Conservation (phyloP, 2,888 invertebrate genomes). For the Drosophila fungiperda region DNA sequence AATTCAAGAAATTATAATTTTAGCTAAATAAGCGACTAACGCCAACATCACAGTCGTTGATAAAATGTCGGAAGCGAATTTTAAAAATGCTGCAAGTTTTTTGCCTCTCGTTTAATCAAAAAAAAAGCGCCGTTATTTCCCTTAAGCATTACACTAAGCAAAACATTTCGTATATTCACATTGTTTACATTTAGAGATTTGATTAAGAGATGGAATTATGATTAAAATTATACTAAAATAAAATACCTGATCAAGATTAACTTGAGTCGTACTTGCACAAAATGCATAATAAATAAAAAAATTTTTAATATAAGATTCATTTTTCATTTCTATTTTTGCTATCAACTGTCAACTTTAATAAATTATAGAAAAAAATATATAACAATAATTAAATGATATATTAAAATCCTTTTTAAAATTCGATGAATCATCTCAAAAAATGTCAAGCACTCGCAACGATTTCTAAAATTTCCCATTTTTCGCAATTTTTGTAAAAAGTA, state of each 20-base stretch:
- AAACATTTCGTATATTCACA: background rate
- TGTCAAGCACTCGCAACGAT: fast-evolving
- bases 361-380: background rate
- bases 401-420: background rate
- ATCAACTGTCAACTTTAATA: background rate
- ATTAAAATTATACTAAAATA: no score
- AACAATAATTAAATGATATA: background rate
- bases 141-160: background rate
- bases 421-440: background rate
- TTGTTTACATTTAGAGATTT: background rate
- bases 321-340: background rate
- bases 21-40: constrained; percentile 6
- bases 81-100: background rate
- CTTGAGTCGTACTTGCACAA: no score
- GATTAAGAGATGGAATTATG: no score
- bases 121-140: no score
- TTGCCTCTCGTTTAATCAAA: background rate
- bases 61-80: background rate
- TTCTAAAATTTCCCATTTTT: background rate
- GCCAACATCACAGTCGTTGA: constrained; percentile 1
- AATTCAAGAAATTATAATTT: constrained; percentile 9
- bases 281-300: no score
- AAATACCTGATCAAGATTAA: no score
- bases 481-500: background rate
- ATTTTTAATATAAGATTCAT: no score